Base-by-base conservation (phyloP, 2,113 vertebrate genomes). In the Limnothrissa miodon region DNA sequence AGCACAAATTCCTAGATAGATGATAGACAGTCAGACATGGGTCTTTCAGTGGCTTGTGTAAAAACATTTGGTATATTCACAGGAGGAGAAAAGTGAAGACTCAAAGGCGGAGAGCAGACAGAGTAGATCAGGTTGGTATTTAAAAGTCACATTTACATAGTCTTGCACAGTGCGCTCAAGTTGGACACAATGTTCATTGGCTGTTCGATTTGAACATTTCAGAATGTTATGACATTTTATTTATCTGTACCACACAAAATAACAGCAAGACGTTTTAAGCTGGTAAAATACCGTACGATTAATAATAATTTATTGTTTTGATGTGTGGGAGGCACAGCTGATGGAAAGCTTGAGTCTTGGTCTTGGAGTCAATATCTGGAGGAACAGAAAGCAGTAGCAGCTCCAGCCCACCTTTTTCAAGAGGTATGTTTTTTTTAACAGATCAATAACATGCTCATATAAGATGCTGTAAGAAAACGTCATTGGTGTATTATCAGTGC, bases 391-490 rank as follows among this genome's bases (percentile, higher is more conserved):
- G 94, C 96, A 84, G 79, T 95, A 15, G 95, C 96, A 83, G 98
- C 97, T 84, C 97, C 97, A n/a, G 91, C 92, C 92, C 95, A 95
- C 91, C 96, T 99, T 91, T 99, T 99, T 91, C 97, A 97, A 89
- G 96, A 98, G 95, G 97, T 99, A 92, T 89, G 85, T 51, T 13
- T 5, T 11, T 11, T 7, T 9, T 33, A 70, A 70, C 13, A 9
- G n/a, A 33, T 70, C 2, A 70, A 70, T 29, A 70, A 70, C n/a
- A n/a, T n/a, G n/a, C n/a, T 70, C 4, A 36, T 70, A 70, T 9
- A 33, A 70, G 1, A 13, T 9, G 33, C 11, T 66, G n/a, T n/a
- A n/a, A n/a, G n/a, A n/a, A n/a, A n/a, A n/a, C n/a, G n/a, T n/a
- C n/a, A n/a, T n/a, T n/a, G n/a, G n/a, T n/a, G n/a, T n/a, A n/a